Evolutionary conservation across 1,140 invertebrate genomes (phyloP), one percentile per base, ranked within the genome.

Genomic region (Mamestra configurata): DNA sequence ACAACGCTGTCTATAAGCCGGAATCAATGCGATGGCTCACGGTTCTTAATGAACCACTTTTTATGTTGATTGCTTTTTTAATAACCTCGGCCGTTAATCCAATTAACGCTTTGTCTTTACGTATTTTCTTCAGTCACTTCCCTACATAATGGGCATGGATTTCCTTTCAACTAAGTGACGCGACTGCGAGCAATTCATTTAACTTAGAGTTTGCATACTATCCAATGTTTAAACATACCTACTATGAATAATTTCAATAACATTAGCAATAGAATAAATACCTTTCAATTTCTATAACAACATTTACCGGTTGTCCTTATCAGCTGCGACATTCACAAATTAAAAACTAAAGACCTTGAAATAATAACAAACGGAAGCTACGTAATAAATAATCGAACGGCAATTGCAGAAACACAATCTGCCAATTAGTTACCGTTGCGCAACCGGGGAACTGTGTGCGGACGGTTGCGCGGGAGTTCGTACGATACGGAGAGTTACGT

Each of bases 381-480:
- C 46, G 46, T 71, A 51, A 71, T 71, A 22, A 35, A 53, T 43
- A 53, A 71, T 71, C 68, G 68, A 71, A 53, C 43, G 68, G 24
- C 43, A 51, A 71, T 71, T 49, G 46, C 43, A 51, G 43, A 71
- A 53, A 51, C 5, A 51, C 43, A 71, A 71, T 31, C 24, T 51
- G 27, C 24, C 68, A 71, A 71, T 71, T 71, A 71, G 68, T 51
- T 53, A 71, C 68, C 68, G 68, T 71, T 68, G 64, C 40, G 64
- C 64, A 68, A 68, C 64, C 40, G 64, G 64, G 64, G 64, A 55
- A 40, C 59, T 40, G 59, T 18, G 18, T 31, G n/a, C 35, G 43
- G 40, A n/a, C 43, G 27, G 57, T 61, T 61, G 35, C 31, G 61
- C 61, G 27, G 46, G 46, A 51, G 68, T 31, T n/a, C 27, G 68